Base-by-base conservation (phyloP, 2,888 invertebrate genomes). In the Tipula lateralis region DNA sequence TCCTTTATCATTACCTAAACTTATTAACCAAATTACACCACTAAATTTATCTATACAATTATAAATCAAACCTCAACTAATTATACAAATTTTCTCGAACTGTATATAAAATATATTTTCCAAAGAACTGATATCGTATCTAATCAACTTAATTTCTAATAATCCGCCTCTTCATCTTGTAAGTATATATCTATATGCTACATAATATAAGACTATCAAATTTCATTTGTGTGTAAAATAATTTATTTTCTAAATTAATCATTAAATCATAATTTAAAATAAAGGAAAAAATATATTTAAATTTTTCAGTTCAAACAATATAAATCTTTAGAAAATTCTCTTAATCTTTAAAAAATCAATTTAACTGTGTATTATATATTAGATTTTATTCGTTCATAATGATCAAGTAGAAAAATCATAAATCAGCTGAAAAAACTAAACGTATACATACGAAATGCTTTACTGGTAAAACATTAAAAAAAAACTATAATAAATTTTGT, bases 221-320 rank as follows among this genome's bases (percentile, higher is more conserved):
- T 66, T 66, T 66, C 66, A 24, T 24, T 66, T 66, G 66, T 24
- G 66, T 66, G 66, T 66, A 66, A 66, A 66, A 66, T 66, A 66
- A 66, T 66, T 66, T 66, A 66, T 66, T 66, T 66, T 66, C 66
- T 66, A 66, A 66, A 66, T 66, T 66, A 66, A 66, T 66, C 66
- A 66, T 66, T 66, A 66, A 66, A 66, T 66, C 66, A 66, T 66
- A 66, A 66, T 66, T 66, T 66, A 66, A 66, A 66, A 66, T 66
- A 50, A 50, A 24, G 24, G 12, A 16, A 66, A 19, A 66, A 66
- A 66, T 66, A n/a, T n/a, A 66, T 66, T 66, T 66, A 66, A 66
- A 66, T 66, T 66, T 66, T 66, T 24, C 24, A 66, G 24, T 66
- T 24, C 66, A 24, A 66, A 66, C 66, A 66, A 66, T n/a, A 44